Conservation (phyloP, 2,888 invertebrate species). For the Caenorhabditis sp. region DNA sequence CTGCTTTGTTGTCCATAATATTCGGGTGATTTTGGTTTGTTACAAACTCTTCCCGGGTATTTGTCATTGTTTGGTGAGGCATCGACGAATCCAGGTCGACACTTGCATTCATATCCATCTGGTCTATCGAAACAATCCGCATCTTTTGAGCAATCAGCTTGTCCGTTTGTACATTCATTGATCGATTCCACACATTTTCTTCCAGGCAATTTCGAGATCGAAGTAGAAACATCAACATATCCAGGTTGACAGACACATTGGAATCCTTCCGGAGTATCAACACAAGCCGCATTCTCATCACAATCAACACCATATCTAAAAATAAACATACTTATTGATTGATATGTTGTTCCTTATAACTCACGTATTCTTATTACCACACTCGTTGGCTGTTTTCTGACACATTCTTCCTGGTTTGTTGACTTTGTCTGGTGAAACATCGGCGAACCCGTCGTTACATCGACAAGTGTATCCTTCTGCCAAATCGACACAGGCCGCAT, state of each 20-base stretch:
- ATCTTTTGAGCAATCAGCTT: constrained; percentile 85
- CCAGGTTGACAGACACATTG: constrained; percentile 65
- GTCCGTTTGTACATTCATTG: constrained; percentile 62
- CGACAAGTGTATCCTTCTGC: constrained; percentile 62
- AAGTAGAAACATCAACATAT: constrained; percentile 62
- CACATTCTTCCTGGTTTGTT: constrained; percentile 63
- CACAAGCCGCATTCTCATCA: constrained; percentile 61
- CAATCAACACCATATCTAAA: constrained; percentile 63
- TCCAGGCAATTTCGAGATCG: constrained; percentile 59
- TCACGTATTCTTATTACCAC: constrained; percentile 49
- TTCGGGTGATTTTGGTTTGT: constrained; percentile 57
- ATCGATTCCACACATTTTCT: constrained; percentile 59
- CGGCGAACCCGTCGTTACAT: constrained; percentile 61
- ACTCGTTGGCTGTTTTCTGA: constrained; percentile 64
- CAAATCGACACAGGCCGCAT: constrained; percentile 58
- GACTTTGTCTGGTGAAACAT: constrained; percentile 58
- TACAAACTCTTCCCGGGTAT: constrained; percentile 67
- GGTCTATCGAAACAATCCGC: constrained; percentile 87
- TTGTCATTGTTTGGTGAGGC: constrained; percentile 61
- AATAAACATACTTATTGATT: neutral
- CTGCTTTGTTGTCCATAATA: constrained; percentile 54
- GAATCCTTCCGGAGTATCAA: constrained; percentile 66
- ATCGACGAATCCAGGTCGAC: constrained; percentile 83
- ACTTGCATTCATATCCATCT: constrained; percentile 89
- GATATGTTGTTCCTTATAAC: constrained; percentile 1